Base-by-base conservation (phyloP, 2,888 invertebrate species). In the Polyploca ridens region DNA sequence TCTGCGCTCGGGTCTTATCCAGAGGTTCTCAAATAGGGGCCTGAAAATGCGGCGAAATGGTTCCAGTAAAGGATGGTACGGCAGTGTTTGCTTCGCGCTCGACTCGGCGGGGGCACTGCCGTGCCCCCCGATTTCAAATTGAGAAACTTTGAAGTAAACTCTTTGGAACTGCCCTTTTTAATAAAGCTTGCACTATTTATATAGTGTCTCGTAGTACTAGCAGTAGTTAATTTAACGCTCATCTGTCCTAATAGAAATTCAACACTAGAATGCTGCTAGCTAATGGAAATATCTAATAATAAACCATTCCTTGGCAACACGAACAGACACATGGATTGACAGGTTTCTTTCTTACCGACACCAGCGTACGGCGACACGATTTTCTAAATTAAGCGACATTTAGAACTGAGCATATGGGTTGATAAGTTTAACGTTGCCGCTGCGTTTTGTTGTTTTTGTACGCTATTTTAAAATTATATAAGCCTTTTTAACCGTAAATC, bases 251-350 rank as follows among this genome's bases (percentile, higher is more conserved):
- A 63, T 35, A 14, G 87, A 78, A 86, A 86, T 78, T 67, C 78
- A 77, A 85, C 76, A 84, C 88, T 78, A 82, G 77, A 82, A 79
- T 75, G 82, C 77, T 84, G 83, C 83, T 84, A 84, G 85, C 87
- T 89, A 89, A 90, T 90, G 87, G 87, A 89, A 85, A 79, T 74
- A 44, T 64, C 84, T 82, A 84, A 83, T 85, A 84, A 88, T 89
- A 90, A 58, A 62, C 68, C 58, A 64, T 67, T 68, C 68, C 73
- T 79, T 83, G 81, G 82, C 81, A 82, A 75, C 81, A 68, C 62
- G 74, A 75, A 69, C 66, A 66, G 73, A 69, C 66, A 66, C 27
- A 65, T 13, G 67, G 84, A 85, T 81, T 83, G 86, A 85, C 84
- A 78, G 77, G 68, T 77, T 76, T 76, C 83, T 82, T 83, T 86